A percentile compares a stretch with the other conserved stretches of the same genome.
These are phyloP conservation scores for Apodemia duryi DNA, from an alignment of 2,888 invertebrate genomes.

Conservation along the genomic window DNA sequence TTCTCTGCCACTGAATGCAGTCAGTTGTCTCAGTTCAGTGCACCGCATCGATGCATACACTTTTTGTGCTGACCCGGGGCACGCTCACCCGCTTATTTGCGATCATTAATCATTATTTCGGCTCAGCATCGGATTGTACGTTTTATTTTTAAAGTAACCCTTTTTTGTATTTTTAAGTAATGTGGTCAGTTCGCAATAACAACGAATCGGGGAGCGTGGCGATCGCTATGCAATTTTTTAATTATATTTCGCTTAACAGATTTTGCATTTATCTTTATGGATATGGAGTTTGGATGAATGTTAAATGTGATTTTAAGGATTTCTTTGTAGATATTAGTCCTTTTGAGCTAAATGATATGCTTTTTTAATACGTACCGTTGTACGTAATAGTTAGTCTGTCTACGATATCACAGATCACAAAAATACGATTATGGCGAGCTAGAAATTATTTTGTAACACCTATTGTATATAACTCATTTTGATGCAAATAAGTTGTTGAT, in stretches of 20 bases:
- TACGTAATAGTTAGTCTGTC: no score
- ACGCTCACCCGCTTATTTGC: constrained; percentile 76
- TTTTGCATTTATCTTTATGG: constrained; percentile 29
- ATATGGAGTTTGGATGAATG: constrained; percentile 14
- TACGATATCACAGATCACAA: no score
- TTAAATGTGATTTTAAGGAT: neutral
- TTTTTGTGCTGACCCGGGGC: constrained; percentile 56
- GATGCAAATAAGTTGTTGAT: no score
- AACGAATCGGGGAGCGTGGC: constrained; percentile 41
- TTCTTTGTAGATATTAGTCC: neutral
- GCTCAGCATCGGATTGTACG: constrained; percentile 55
- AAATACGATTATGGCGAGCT: no score
- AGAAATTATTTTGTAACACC: no score
- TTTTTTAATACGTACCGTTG: no score
- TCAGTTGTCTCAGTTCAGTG: constrained; percentile 50
- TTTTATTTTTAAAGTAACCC: constrained; percentile 69
- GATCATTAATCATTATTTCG: constrained; percentile 79
- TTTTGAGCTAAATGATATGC: neutral
- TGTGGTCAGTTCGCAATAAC: constrained; percentile 38
- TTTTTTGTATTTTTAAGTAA: constrained; percentile 57
- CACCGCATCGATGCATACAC: constrained; percentile 48
- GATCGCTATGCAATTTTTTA: constrained; percentile 45
- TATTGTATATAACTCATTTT: no score
- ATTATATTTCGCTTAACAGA: constrained; percentile 37
- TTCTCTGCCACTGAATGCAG: constrained; percentile 24